Conservation (phyloP, 2,888 invertebrate genomes). For the Apodemia duryi region DNA sequence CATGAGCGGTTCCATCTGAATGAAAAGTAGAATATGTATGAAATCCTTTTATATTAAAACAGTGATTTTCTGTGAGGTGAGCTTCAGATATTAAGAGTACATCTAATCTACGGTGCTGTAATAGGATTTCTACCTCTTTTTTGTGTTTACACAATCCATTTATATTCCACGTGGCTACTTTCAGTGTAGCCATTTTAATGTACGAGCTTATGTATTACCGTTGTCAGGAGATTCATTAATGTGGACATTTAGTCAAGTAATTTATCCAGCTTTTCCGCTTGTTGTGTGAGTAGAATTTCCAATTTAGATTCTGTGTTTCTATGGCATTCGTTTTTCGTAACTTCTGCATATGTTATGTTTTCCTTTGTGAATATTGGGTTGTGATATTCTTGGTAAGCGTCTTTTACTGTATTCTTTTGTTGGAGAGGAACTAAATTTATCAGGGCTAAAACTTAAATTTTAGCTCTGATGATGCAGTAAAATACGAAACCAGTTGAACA, state of each 20-base stretch:
- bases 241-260: neutral
- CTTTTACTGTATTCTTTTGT: neutral
- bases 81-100: neutral
- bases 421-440: too few species aligned
- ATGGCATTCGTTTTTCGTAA: neutral
- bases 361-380: neutral
- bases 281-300: constrained; percentile 9
- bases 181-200: constrained; percentile 1
- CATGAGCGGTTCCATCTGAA: too few species aligned
- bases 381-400: neutral
- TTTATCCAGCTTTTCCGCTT: neutral
- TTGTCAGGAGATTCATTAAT: neutral
- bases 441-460: too few species aligned
- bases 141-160: neutral
- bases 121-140: neutral
- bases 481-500: too few species aligned
- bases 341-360: neutral
- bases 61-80: too few species aligned
- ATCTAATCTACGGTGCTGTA: neutral
- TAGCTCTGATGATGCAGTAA: too few species aligned
- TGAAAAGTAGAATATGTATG: too few species aligned
- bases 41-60: too few species aligned
- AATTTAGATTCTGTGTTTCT: neutral
- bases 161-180: neutral
- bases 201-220: neutral